These are phyloP conservation scores for Drosophila suzukii DNA, from an alignment of 1,140 invertebrate species.

Conservation along the genomic window DNA sequence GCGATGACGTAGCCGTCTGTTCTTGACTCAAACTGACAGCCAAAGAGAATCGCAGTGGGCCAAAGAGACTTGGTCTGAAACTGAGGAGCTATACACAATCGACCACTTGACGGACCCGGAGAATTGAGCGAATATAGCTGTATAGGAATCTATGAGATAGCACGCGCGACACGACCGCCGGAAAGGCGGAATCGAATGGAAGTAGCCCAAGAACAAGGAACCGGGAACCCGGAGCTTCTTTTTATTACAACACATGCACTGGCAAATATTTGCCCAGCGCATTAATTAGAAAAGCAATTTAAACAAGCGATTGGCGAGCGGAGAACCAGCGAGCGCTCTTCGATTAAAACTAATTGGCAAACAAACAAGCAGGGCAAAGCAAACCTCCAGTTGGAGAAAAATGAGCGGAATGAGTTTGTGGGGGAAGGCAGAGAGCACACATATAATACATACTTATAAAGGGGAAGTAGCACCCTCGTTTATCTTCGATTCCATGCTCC, in stretches of 20 bases:
- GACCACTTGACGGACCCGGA: constrained; percentile 8
- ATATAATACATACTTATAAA: neutral
- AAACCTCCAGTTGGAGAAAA: constrained; percentile 15
- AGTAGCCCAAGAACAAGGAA: neutral
- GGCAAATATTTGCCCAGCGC: constrained; percentile 55
- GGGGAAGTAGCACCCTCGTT: neutral
- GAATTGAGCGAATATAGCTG: neutral
- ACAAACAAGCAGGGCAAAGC: constrained; percentile 46
- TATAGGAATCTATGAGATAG: neutral
- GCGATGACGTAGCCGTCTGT: constrained; percentile 27
- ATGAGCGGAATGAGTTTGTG: constrained; percentile 4
- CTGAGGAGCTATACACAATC: neutral
- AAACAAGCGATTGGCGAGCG: constrained; percentile 54
- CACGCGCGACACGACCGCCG: constrained; percentile 21
- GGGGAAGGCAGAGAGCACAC: neutral
- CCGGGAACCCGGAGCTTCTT: constrained; percentile 30
- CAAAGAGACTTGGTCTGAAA: neutral
- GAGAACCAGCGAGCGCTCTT: constrained; percentile 38
- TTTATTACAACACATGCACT: constrained; percentile 40
- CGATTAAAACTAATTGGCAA: constrained; percentile 79
- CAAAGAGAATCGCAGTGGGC: constrained; percentile 16
- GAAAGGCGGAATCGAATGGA: neutral
- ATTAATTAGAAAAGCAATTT: constrained; percentile 74
- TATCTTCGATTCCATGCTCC: constrained; percentile 22
- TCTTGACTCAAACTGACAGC: constrained; percentile 27